Evolutionary conservation across 2,797 vertebrate species (phyloP).

Genomic region (Antrozous pallidus): DNA sequence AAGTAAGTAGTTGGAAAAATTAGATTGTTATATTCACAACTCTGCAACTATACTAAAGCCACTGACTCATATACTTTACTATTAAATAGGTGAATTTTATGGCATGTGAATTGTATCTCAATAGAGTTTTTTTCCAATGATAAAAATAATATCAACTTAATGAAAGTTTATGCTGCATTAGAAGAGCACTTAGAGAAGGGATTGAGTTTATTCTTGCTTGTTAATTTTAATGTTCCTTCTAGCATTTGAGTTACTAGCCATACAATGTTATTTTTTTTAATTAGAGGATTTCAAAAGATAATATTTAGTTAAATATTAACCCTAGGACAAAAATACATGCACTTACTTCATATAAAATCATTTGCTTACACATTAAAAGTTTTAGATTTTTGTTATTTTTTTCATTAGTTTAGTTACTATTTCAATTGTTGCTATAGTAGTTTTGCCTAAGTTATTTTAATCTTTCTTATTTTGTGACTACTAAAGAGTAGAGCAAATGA

Average conservation of each 20-base stretch:
- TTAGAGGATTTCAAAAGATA: conserved; percentile 28
- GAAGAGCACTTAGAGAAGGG: neutral
- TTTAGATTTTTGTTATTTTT: neutral
- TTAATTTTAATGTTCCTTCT: neutral
- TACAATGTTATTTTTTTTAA: neutral
- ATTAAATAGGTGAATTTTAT: conserved; percentile 32
- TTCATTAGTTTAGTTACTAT: neutral
- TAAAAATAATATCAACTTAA: neutral
- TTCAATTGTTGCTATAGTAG: neutral
- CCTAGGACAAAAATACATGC: neutral
- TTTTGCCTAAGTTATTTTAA: neutral
- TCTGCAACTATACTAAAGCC: neutral
- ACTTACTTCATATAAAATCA: neutral
- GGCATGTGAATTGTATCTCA: conserved; percentile 20
- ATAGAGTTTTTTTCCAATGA: too few species aligned
- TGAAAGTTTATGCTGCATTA: neutral
- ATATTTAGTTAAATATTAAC: neutral
- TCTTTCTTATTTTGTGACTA: neutral
- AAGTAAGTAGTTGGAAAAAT: conserved; percentile 15
- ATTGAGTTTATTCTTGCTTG: neutral
- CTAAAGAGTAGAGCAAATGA: neutral
- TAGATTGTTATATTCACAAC: neutral
- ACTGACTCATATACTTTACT: neutral
- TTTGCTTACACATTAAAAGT: neutral
- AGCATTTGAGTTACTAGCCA: neutral